phyloP scores from a whole-genome alignment of 2,888 invertebrate genomes.

The Oithona nana region DNA sequence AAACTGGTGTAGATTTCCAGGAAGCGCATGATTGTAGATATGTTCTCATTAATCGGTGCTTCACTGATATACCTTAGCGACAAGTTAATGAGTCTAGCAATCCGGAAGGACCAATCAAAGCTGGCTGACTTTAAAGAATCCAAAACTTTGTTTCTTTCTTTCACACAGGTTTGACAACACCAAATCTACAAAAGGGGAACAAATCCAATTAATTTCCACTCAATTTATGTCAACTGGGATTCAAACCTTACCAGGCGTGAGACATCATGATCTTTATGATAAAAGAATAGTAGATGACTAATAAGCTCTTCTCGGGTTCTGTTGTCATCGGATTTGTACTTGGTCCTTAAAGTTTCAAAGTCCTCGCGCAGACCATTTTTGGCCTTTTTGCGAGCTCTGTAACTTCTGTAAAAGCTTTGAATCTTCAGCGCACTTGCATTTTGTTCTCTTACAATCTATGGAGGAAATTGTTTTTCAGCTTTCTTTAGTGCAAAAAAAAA shows the following conservation, averaged over 20 bases:
- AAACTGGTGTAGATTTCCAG: not conserved
- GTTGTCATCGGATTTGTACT: not conserved
- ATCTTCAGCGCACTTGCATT: not conserved
- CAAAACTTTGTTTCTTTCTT: not conserved
- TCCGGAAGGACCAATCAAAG: not conserved
- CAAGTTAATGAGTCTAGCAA: not conserved
- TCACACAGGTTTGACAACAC: not conserved
- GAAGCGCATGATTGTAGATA: not conserved
- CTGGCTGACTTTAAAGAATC: not conserved
- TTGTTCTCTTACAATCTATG: not conserved
- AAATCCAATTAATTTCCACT: too few relatives aligned
- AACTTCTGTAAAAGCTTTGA: not conserved
- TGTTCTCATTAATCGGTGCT: not conserved
- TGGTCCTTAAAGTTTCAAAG: not conserved
- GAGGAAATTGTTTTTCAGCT: too few relatives aligned
- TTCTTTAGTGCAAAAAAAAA: too few relatives aligned
- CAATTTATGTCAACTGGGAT: too few relatives aligned
- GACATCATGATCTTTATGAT: not conserved
- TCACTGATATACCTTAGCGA: not conserved
- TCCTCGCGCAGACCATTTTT: not conserved
- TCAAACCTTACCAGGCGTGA: too few relatives aligned
- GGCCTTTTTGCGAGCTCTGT: not conserved
- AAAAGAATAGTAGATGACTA: constrained; percentile 3
- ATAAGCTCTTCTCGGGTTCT: not conserved
- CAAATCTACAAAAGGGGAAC: not conserved